Conservation (phyloP, 1,140 invertebrate species). For the Phthorimaea operculella region DNA sequence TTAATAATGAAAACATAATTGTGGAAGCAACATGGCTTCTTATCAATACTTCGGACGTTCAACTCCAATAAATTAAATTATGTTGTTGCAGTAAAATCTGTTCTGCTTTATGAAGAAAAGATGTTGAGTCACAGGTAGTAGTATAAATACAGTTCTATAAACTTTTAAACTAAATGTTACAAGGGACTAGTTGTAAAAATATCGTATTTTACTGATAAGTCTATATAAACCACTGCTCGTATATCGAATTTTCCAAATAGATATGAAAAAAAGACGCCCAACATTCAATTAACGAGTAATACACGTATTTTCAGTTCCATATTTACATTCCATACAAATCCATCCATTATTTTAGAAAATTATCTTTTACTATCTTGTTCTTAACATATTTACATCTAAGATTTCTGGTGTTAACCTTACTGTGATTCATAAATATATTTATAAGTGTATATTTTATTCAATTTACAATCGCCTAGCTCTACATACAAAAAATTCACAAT, state of each 20-base stretch:
- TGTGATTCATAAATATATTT: constrained; percentile 65
- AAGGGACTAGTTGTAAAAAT: constrained; percentile 63
- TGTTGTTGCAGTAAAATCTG: too few species aligned
- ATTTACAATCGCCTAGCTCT: constrained; percentile 62
- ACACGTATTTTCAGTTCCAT: constrained; percentile 35
- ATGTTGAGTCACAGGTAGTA: too few species aligned
- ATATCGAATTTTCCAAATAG: constrained; percentile 6
- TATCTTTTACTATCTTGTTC: constrained; percentile 42
- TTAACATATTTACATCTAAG: constrained; percentile 63
- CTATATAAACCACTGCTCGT: constrained; percentile 15
- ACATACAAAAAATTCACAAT: constrained; percentile 54
- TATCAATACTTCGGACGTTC: too few species aligned
- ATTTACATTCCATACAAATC: constrained; percentile 57
- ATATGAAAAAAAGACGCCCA: constrained; percentile 15
- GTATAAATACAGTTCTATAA: neutral
- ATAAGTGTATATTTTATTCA: constrained; percentile 51
- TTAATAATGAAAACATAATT: too few species aligned
- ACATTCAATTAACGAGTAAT: constrained; percentile 16
- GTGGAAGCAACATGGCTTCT: too few species aligned
- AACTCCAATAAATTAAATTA: too few species aligned
- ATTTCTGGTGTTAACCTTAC: constrained; percentile 66
- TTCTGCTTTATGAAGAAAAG: too few species aligned
- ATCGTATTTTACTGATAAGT: constrained; percentile 29
- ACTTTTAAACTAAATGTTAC: constrained; percentile 44
- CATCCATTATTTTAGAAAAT: constrained; percentile 47